Evolutionary conservation across 2,888 invertebrate species (phyloP).

Genomic region (Cynaeus angustus): DNA sequence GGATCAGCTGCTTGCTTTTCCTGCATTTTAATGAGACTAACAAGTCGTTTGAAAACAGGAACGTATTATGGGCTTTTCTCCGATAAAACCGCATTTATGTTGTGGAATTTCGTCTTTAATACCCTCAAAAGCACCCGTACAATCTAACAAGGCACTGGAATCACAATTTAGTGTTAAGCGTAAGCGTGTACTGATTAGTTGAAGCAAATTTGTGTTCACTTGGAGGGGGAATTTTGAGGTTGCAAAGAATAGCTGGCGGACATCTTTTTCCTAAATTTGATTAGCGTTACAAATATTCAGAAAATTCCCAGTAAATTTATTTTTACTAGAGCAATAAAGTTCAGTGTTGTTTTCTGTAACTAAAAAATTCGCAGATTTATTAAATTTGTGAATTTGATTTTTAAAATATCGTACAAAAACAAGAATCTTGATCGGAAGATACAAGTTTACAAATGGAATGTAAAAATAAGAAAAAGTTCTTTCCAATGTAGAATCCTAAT

Average conservation of each 20-base stretch:
- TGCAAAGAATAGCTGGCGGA: background rate
- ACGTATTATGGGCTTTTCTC: constrained; percentile 24
- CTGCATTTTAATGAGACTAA: constrained; percentile 19
- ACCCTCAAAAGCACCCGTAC: constrained; percentile 3
- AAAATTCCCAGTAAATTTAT: too few species aligned
- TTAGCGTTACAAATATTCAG: too few species aligned
- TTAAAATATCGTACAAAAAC: too few species aligned
- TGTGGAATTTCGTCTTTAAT: constrained; percentile 19
- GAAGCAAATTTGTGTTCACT: constrained; percentile 1
- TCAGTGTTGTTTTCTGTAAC: too few species aligned
- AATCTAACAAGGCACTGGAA: constrained; percentile 16
- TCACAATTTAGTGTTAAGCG: constrained; percentile 18
- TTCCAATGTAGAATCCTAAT: too few species aligned
- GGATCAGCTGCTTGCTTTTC: background rate
- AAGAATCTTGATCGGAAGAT: too few species aligned
- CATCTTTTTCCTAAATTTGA: too few species aligned
- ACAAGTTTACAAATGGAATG: too few species aligned
- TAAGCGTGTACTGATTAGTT: constrained; percentile 24
- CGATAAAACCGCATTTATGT: constrained; percentile 17
- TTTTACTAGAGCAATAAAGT: too few species aligned
- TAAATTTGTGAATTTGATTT: too few species aligned
- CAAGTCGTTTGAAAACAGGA: constrained; percentile 9
- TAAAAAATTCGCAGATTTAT: too few species aligned
- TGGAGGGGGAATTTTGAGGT: background rate
- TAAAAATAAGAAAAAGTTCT: too few species aligned